phyloP scores from a whole-genome alignment of 1,140 invertebrate species.

The Drosophila bocki region DNA sequence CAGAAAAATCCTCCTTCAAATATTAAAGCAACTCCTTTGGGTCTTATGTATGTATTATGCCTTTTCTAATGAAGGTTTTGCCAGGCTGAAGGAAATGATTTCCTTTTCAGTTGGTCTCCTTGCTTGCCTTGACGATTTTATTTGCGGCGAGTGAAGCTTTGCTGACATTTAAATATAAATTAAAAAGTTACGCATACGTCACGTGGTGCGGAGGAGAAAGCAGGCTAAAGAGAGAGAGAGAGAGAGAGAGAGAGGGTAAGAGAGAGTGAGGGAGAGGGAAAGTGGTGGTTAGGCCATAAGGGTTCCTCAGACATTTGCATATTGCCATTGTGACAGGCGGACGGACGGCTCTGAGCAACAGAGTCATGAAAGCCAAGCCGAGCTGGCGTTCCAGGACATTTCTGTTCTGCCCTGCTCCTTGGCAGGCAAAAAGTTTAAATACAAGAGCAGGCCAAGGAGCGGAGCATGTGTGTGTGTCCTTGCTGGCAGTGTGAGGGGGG shows the following conservation, averaged over 20 bases:
- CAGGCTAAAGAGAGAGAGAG: not conserved
- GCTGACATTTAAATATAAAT: constrained; percentile 77
- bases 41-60: not conserved
- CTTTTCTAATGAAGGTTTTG: not conserved
- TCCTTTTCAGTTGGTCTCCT: constrained; percentile 15
- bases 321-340: constrained; percentile 65
- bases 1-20: not conserved
- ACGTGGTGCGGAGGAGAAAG: constrained; percentile 9
- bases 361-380: constrained; percentile 22
- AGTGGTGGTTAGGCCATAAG: constrained; percentile 28
- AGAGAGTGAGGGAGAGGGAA: not conserved
- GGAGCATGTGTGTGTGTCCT: constrained; percentile 18
- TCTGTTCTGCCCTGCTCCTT: not conserved
- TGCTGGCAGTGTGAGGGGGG: not conserved
- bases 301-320: constrained; percentile 62
- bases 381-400: constrained; percentile 16
- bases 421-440: constrained; percentile 20
- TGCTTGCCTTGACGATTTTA: constrained; percentile 6
- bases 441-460: not conserved
- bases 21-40: not conserved
- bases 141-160: constrained; percentile 32
- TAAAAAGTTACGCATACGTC: constrained; percentile 73
- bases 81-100: constrained; percentile 2
- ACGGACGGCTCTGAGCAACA: constrained; percentile 18
- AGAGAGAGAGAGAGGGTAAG: not conserved